Evolutionary conservation across 2,113 vertebrate species (phyloP).

Genomic region (Choloepus hoffmanni): DNA sequence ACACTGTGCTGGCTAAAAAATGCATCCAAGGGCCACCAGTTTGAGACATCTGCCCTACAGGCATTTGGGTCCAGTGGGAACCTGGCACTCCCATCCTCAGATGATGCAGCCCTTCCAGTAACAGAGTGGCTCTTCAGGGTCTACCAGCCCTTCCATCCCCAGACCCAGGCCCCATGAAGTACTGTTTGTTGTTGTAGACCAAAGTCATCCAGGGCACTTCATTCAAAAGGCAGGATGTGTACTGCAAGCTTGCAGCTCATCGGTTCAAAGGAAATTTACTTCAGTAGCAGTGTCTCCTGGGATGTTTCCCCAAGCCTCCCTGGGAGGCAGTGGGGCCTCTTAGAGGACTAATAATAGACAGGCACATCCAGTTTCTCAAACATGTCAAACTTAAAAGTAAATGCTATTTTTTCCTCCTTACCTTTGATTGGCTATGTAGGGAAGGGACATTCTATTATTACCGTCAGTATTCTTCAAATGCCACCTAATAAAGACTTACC

Average conservation of each 20-base stretch:
- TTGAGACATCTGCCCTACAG: background rate
- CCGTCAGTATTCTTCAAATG: constrained; percentile 37
- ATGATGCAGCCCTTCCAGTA: background rate
- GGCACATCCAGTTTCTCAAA: constrained; percentile 71
- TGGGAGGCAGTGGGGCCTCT: constrained; percentile 54
- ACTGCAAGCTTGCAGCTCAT: constrained; percentile 53
- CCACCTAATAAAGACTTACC: constrained; percentile 53
- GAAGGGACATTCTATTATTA: constrained; percentile 52
- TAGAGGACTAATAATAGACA: constrained; percentile 77
- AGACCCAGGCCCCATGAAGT: constrained; percentile 31
- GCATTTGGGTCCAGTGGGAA: background rate
- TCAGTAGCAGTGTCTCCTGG: constrained; percentile 63
- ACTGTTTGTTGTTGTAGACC: constrained; percentile 77
- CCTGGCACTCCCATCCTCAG: background rate
- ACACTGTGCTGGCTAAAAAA: background rate
- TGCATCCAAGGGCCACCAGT: background rate
- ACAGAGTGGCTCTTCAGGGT: background rate
- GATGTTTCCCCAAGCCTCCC: constrained; percentile 70
- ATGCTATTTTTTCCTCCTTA: constrained; percentile 67
- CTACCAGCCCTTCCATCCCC: background rate
- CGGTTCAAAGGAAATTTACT: constrained; percentile 69
- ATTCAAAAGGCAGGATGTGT: constrained; percentile 70
- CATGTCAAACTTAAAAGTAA: constrained; percentile 71
- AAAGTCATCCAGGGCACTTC: constrained; percentile 66
- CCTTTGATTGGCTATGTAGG: constrained; percentile 76